Evolutionary conservation across 1,140 invertebrate genomes (phyloP), one percentile per base, ranked within the genome.

Genomic region (Heliothis virescens): DNA sequence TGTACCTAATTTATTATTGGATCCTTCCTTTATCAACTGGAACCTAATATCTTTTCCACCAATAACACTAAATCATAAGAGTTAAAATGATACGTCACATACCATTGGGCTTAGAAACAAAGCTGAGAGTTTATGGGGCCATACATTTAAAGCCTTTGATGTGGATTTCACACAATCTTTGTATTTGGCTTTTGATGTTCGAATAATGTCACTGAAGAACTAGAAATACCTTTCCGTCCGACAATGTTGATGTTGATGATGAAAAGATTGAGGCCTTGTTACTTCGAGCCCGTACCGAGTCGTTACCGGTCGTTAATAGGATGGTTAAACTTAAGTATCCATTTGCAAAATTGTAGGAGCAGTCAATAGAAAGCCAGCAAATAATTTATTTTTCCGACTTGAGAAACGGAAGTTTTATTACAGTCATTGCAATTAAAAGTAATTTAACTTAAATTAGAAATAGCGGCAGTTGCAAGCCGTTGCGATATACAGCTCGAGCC

Each of bases 361-460:
- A 41, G 1, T 59, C 15, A n/a, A 59, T 11, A 59, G 18, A 21
- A 15, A 59, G 55, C 18, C 21, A 59, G 55, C 10, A 41, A 16
- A 34, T 47, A 65, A 34, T 11, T 65, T 41, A 9, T 65, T 65
- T 3, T 41, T 48, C n/a, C 12, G 18, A 48, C 41, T 18, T 4
- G 18, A 67, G 57, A 67, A 67, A 65, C 34, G 41, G 34, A 67
- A 16, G 11, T 67, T 65, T 21, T 48, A 67, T 67, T 50, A 67
- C 63, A 67, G 63, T 48, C 63, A 67, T 67, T 67, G 63, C 41
- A 67, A 67, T 67, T 67, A 67, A 67, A 67, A 67, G 16, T 67
- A 67, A 67, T 67, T 67, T 67, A 67, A 67, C 10, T 67, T 67
- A 67, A 67, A 67, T 67, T 67, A 67, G 63, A 67, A 67, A 67